Evolutionary conservation across 2,888 invertebrate genomes (phyloP), one percentile per base, ranked within the genome.

Genomic region (Cephus pygmeus): DNA sequence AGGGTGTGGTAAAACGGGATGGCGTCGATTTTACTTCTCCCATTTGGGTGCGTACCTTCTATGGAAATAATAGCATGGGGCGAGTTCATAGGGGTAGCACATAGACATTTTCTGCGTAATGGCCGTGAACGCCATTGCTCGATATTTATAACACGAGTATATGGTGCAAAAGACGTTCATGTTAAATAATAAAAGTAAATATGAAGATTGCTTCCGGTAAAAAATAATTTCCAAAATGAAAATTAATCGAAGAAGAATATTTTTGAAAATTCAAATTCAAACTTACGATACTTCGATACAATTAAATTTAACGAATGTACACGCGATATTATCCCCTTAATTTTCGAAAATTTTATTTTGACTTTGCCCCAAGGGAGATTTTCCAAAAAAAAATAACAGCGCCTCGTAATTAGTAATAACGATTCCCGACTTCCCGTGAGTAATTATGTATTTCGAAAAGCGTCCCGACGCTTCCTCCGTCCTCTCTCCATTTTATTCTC

Each of bases 51-150:
- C 15, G 40, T 40, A 40, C 15, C 1, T 15, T 40, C 40, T 40
- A 40, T 40, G 40, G 40, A 40, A 40, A 40, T 40, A 40, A 40
- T 40, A 40, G 40, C 31, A 73, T 35, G 79, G 78, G 82, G 82
- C 80, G 82, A 82, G 82, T 80, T 69, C 79, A 79, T 68, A 77
- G 80, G 35, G 81, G 77, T 75, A 73, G 68, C 73, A 75, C 75
- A 80, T 40, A 40, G 40, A 40, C 15, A 40, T 15, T 40, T 40
- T 40, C 4, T 15, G 15, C 40, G 40, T 82, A 79, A 86, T 88
- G 86, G 86, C 84, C 81, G 85, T 79, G 76, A 77, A 76, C 85
- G 86, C 87, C 85, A 88, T 86, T 83, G 34, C 75, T 69, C 11
- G 15, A 40, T 40, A 15, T 15, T 40, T 40, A 15, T 15, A 73